Evolutionary conservation across 92 coral and sea anemone species (phyloP), one percentile per base, ranked within the genome.

Genomic region (Bergia sp.): DNA sequence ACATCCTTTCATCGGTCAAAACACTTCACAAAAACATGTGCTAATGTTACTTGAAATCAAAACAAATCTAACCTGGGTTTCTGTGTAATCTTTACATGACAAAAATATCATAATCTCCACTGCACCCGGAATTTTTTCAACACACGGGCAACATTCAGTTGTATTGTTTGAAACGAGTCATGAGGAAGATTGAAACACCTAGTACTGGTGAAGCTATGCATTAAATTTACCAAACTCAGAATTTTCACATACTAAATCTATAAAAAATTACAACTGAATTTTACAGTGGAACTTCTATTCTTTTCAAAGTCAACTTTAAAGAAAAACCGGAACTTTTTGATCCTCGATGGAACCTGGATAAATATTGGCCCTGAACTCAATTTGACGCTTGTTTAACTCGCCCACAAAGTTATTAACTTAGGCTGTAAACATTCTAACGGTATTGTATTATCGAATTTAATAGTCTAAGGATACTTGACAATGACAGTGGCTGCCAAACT

Each of bases 101-200:
- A 39, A 73, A 37, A 21, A 2, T 71, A 29, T 29, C 75, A 55
- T 21, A 3, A 6, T 80, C 29, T 36, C 83, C 12, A 18, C 44
- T 49, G n/a, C 39, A 80, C 85, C 85, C 85, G 85, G 85, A 80
- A 80, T 80, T 43, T 57, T 80, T 80, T 80, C 64, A 55, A 80
- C 72, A 80, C 50, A 40, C 39, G 85, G 38, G 5, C 85, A 80
- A 80, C 57, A 80, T 55, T 79, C 21, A 36, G 69, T 20, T 1
- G 69, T 23, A 18, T 61, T 61, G 69, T 61, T 61, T 21, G 29
- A 61, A 61, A 12, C 58, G 10, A 11, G 29, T 29, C 58, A 0
- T 15, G 58, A 53, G 58, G 11, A 53, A 1, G 1, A 53, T 8
- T 12, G 11, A 1, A 12, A 20, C 69, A 20, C 69, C 69, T 23